A percentile compares a stretch with the other conserved stretches of the same genome.
phyloP scores from a whole-genome alignment of 2,888 invertebrate genomes.

The Stenodera caucasica region DNA sequence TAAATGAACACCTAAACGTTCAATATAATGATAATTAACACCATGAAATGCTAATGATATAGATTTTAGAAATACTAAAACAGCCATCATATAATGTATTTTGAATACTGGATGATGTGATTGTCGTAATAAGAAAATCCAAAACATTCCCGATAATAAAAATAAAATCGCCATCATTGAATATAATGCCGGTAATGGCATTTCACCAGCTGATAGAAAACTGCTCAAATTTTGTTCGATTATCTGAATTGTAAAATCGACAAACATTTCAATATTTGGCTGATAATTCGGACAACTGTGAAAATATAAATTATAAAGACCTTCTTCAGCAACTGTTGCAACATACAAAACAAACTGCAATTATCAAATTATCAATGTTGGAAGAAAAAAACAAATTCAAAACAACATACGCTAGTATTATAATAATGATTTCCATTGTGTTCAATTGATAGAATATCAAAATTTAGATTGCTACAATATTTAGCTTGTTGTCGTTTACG shows the following conservation, averaged over 20 bases:
- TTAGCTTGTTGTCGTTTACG: slow-evolving; percentile 23
- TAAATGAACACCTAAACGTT: slow-evolving; percentile 88
- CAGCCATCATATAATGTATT: slow-evolving; percentile 96
- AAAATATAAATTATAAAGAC: slow-evolving; percentile 92
- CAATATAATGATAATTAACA: slow-evolving; percentile 92
- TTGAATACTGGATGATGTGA: slow-evolving; percentile 81
- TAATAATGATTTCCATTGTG: slow-evolving; percentile 62
- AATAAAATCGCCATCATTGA: slow-evolving; percentile 90
- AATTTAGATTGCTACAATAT: slow-evolving; percentile 46
- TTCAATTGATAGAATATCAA: slow-evolving; percentile 63
- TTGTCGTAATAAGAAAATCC: slow-evolving; percentile 82
- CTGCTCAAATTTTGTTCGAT: slow-evolving; percentile 86
- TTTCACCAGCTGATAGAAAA: slow-evolving; percentile 93
- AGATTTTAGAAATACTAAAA: slow-evolving; percentile 88
- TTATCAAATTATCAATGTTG: too few relatives aligned
- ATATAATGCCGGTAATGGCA: slow-evolving; percentile 91
- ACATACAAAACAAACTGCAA: slow-evolving; percentile 84
- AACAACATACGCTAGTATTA: slow-evolving; percentile 65
- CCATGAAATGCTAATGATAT: slow-evolving; percentile 93
- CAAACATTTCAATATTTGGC: slow-evolving; percentile 55
- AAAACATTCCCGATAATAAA: slow-evolving; percentile 85
- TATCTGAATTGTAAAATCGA: slow-evolving; percentile 79
- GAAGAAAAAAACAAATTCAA: too few relatives aligned
- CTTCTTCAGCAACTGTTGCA: slow-evolving; percentile 76
- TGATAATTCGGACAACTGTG: slow-evolving; percentile 85